These are phyloP conservation scores for Gerris lacustris DNA, from an alignment of 2,888 invertebrate species.

Conservation along the genomic window DNA sequence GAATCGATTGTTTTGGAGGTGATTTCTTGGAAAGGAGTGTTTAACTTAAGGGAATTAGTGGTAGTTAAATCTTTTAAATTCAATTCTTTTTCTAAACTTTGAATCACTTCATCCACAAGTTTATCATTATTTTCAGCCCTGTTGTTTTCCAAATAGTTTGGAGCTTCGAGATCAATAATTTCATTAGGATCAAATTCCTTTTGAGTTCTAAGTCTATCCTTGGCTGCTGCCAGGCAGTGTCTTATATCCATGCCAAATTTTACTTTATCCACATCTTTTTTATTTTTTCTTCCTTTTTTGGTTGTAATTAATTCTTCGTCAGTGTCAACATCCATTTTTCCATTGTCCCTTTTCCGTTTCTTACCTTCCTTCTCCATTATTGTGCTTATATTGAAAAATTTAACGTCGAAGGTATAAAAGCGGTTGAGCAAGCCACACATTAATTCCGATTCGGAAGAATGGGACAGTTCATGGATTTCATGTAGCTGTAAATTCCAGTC, in stretches of 20 bases:
- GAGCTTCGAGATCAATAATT: slow-evolving; percentile 5
- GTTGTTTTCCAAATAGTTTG: not conserved
- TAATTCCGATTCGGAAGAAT: slow-evolving; percentile 41
- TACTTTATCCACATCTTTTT: slow-evolving; percentile 23
- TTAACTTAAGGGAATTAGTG: not conserved
- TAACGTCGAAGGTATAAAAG: not conserved
- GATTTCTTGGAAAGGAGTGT: not conserved
- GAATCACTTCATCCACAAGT: not conserved
- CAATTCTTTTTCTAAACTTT: slow-evolving; percentile 11
- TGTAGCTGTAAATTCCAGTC: slow-evolving; percentile 37
- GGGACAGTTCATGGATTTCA: slow-evolving; percentile 39
- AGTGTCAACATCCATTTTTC: not conserved
- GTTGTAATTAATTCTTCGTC: slow-evolving; percentile 10
- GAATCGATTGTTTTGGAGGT: not conserved
- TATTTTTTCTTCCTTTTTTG: slow-evolving; percentile 32
- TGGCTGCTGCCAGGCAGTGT: slow-evolving; percentile 24
- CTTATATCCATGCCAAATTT: slow-evolving; percentile 27
- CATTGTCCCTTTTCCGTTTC: not conserved
- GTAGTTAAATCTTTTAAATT: not conserved
- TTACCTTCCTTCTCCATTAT: not conserved
- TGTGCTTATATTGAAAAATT: not conserved
- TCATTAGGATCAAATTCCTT: slow-evolving; percentile 5
- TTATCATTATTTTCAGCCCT: not conserved
- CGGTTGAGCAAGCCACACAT: slow-evolving; percentile 40
- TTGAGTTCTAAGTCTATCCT: slow-evolving; percentile 13